Evolutionary conservation across 2,797 vertebrate species (phyloP), one percentile per base, ranked within the genome.

Genomic region (Phyllotis vaccarum): DNA sequence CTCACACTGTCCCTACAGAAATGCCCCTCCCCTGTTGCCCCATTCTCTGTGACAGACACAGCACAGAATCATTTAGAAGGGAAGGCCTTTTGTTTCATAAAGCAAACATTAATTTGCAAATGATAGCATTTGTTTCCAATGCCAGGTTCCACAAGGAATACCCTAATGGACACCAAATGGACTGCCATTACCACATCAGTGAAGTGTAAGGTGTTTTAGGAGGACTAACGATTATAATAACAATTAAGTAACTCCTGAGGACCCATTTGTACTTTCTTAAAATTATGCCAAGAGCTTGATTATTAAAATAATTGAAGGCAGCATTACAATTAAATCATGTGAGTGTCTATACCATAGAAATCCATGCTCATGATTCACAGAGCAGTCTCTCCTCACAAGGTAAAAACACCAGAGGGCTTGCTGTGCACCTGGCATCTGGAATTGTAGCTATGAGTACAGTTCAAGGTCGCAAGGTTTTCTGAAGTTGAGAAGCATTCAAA

Each of bases 251-350:
- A 95, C 92, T n/a, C 58, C 96, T 76, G 34, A 93, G 76, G 83
- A 64, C 93, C 97, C 96, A 96, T 58, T 97, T 96, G 34, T 79
- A 86, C 62, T 95, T 91, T 68, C 75, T 91, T 79, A 93, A 96
- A 96, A 96, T 97, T 94, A 95, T 93, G 86, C 95, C 89, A 74
- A 93, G 93, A 95, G 92, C 22, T 94, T 95, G 87, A 72, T 96
- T 96, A 97, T 86, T 92, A 91, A 95, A 95, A 86, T 89, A 43
- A 92, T 68, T 80, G 68, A 93, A 90, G 24, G 62, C 17, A 8
- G 16, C 21, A 19, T 22, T 27, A 64, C 82, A 93, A 96, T 95
- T 92, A 94, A 93, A 92, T 95, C 56, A 22, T 52, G 6, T 64
- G 49, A 75, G 27, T 76, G 37, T 95, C 37, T 43, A 81, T 87